These are phyloP conservation scores for Tylochromis polylepis DNA, from an alignment of 2,113 vertebrate genomes.

Conservation along the genomic window DNA sequence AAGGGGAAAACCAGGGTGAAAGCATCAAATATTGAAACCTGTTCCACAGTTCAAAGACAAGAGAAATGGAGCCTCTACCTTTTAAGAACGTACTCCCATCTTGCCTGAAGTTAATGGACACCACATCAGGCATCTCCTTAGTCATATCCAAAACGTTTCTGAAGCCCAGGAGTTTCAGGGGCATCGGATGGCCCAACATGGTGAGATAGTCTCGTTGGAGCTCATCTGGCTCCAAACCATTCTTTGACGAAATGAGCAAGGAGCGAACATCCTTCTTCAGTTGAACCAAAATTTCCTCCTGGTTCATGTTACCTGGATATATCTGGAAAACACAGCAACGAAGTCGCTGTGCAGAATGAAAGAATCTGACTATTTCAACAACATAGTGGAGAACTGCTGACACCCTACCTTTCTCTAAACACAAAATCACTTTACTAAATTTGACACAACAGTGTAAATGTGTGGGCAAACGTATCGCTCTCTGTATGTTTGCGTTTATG, in stretches of 20 bases:
- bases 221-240: conserved; percentile 73
- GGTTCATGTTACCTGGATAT: conserved; percentile 55
- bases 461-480: fast-evolving
- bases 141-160: conserved; percentile 80
- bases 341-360: neutral
- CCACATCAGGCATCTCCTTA: conserved; percentile 83
- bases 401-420: no score
- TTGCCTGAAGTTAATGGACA: conserved; percentile 54
- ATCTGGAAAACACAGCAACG: neutral
- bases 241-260: conserved; percentile 80
- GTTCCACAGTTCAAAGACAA: neutral
- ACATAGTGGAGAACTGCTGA: neutral
- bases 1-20: neutral
- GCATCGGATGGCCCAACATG: conserved; percentile 81
- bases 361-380: neutral
- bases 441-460: neutral
- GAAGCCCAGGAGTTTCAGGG: conserved; percentile 79
- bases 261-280: conserved; percentile 86
- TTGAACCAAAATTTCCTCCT: conserved; percentile 64
- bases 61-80: conserved; percentile 59
- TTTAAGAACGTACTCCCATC: conserved; percentile 71
- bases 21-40: neutral
- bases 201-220: conserved; percentile 78
- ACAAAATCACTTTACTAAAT: neutral
- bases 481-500: neutral